These are phyloP conservation scores for Motacilla alba DNA, from an alignment of 2,113 vertebrate genomes.

Conservation along the genomic window DNA sequence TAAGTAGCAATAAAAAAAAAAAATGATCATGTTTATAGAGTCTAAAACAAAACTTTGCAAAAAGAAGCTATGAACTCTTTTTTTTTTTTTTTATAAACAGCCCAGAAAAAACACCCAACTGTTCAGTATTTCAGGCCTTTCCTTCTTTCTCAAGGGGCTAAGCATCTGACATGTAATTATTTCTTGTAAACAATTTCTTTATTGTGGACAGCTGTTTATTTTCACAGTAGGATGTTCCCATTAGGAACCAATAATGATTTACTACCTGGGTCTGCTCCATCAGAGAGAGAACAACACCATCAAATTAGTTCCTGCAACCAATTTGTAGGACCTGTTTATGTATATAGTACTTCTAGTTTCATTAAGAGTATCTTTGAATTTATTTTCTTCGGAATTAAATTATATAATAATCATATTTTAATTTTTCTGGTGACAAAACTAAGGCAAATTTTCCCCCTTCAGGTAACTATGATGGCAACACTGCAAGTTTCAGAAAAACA, in stretches of 20 bases:
- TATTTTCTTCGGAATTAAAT: not conserved
- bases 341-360: not conserved
- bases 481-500: not conserved
- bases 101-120: not conserved
- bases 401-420: not conserved
- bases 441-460: not conserved
- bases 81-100: not conserved
- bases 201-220: conserved; percentile 51
- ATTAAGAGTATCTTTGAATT: not conserved
- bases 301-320: not conserved
- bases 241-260: conserved; percentile 38
- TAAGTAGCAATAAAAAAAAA: not conserved
- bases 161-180: not conserved
- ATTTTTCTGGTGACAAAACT: not conserved
- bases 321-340: not conserved
- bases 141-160: not conserved
- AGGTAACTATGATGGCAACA: not conserved
- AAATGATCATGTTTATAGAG: not conserved
- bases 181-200: conserved; percentile 42
- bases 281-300: not conserved
- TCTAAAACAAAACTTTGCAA: not conserved
- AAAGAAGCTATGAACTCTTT: not conserved
- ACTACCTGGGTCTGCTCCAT: conserved; percentile 17
- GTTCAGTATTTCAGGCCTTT: not conserved
- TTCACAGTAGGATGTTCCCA: conserved; percentile 40